Evolutionary conservation across 2,797 vertebrate genomes (phyloP).

Genomic region (Scyliorhinus canicula): DNA sequence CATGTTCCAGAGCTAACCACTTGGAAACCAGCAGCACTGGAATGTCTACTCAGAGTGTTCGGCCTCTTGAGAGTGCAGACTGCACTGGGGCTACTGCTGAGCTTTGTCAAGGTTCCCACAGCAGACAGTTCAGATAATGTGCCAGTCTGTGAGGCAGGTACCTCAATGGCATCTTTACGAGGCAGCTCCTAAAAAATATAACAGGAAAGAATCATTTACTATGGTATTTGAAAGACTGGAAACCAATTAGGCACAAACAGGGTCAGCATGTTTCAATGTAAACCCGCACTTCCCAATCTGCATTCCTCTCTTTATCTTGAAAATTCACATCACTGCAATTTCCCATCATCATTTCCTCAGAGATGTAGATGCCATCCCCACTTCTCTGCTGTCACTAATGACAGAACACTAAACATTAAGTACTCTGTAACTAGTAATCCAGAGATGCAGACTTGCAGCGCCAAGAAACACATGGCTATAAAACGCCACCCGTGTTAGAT

Average conservation of each 20-base stretch:
- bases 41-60: conserved; percentile 80
- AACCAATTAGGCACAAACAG: not conserved
- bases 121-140: conserved; percentile 49
- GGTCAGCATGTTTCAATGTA: not conserved
- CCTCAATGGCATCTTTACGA: conserved; percentile 69
- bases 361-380: not conserved
- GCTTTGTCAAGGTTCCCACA: conserved; percentile 52
- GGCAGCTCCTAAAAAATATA: conserved; percentile 67
- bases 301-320: not conserved
- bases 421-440: too few relatives aligned
- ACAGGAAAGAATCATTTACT: not conserved
- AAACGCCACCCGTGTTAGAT: too few relatives aligned
- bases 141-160: conserved; percentile 41
- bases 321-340: not conserved
- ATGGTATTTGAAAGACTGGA: not conserved
- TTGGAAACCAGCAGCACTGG: conserved; percentile 80
- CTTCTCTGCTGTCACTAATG: not conserved
- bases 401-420: not conserved
- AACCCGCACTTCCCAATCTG: not conserved
- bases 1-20: conserved; percentile 61
- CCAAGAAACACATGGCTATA: too few relatives aligned
- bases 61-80: conserved; percentile 76
- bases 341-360: not conserved
- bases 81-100: conserved; percentile 56
- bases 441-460: too few relatives aligned